phyloP scores from a whole-genome alignment of 2,888 invertebrate genomes.

The Adineta ricciae region DNA sequence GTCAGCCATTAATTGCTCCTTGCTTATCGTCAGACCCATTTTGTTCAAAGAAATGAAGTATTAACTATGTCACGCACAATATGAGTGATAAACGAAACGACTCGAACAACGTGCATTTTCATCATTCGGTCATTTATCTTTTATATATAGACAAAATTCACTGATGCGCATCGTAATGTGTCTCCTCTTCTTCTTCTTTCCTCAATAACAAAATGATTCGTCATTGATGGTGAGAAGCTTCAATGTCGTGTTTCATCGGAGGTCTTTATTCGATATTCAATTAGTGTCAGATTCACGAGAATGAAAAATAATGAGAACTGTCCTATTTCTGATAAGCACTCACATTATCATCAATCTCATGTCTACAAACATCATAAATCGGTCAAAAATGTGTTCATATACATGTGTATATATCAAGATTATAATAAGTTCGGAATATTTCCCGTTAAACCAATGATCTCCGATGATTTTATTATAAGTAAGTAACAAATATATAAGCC shows the following conservation, averaged over 20 bases:
- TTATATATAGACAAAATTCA: not conserved
- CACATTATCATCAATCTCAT: no score
- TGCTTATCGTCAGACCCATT: not conserved
- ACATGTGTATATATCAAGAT: no score
- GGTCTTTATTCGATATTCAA: no score
- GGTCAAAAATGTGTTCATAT: no score
- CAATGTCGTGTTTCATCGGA: not conserved
- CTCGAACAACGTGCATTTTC: not conserved
- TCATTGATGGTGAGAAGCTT: not conserved
- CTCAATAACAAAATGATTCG: not conserved
- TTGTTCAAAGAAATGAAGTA: not conserved
- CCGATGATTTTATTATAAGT: not conserved
- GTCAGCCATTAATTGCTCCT: not conserved
- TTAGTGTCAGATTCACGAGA: no score
- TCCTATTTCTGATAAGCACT: no score
- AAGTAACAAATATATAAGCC: not conserved
- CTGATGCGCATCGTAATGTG: not conserved
- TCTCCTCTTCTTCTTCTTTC: not conserved
- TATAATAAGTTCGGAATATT: no score
- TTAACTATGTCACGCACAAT: not conserved
- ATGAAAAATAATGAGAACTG: no score
- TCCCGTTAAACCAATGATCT: no score
- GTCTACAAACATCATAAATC: no score
- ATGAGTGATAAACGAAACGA: not conserved
- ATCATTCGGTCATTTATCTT: not conserved